Conservation (phyloP, 2,113 vertebrate species). For the Grus americana region DNA sequence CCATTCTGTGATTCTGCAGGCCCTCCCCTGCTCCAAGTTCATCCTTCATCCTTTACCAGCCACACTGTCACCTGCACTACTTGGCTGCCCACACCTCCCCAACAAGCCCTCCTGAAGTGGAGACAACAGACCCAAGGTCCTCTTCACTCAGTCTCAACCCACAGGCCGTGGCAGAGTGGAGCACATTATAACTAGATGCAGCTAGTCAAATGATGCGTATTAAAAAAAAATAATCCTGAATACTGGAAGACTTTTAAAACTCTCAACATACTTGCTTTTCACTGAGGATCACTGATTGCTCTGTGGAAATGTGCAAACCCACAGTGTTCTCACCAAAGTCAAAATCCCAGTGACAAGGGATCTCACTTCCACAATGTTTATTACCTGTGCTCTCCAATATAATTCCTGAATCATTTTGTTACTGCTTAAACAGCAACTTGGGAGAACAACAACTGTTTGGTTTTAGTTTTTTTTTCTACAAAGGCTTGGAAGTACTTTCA, state of each 20-base stretch:
- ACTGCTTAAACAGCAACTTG: background rate
- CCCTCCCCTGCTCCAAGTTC: background rate
- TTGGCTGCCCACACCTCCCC: background rate
- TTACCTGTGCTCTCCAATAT: background rate
- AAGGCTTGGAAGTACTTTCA: background rate
- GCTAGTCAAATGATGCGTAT: background rate
- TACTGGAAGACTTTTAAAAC: background rate
- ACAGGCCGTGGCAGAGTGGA: background rate
- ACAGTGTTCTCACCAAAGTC: background rate
- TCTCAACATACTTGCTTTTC: background rate
- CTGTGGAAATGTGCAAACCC: background rate
- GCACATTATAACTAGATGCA: background rate
- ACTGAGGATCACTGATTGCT: background rate
- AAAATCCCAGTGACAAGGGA: background rate
- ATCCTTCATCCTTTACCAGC: background rate
- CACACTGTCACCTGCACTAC: background rate
- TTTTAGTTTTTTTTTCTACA: background rate
- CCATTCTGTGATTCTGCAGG: background rate
- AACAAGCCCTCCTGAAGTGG: background rate
- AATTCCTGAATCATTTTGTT: background rate
- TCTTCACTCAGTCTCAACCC: background rate
- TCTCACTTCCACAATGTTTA: background rate
- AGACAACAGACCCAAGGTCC: background rate
- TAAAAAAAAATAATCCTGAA: background rate
- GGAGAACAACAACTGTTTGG: background rate